phyloP scores from a whole-genome alignment of 2,797 vertebrate species.

The Anguilla obscura region DNA sequence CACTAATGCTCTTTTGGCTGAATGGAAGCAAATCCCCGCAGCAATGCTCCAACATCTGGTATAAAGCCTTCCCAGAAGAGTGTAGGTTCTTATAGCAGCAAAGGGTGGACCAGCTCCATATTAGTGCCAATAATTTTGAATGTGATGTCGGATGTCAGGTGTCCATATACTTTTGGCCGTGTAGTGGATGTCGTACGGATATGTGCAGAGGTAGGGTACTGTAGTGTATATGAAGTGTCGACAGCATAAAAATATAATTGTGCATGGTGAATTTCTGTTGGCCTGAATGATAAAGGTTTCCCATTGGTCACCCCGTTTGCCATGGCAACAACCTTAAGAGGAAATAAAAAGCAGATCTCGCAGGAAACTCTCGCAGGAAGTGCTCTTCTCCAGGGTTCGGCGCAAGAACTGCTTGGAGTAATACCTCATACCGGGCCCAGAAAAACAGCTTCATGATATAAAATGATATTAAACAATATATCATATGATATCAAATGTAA shows the following conservation, averaged over 20 bases:
- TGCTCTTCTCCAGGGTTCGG: no score
- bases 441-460: background rate
- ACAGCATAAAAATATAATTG: background rate
- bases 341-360: no score
- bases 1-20: no score
- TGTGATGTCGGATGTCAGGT: no score
- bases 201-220: background rate
- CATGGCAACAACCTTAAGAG: background rate
- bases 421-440: background rate
- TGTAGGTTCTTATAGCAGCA: background rate
- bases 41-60: no score
- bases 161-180: background rate
- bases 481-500: background rate
- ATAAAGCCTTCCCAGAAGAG: no score
- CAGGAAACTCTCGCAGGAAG: no score
- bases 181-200: background rate
- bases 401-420: no score
- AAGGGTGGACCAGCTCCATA: background rate
- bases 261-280: no score
- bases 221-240: background rate
- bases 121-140: no score
- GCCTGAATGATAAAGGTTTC: background rate
- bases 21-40: no score
- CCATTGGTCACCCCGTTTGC: background rate
- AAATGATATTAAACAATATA: background rate